Evolutionary conservation across 2,797 vertebrate genomes (phyloP), one percentile per base, ranked within the genome.

Genomic region (Serranus cabrilla): DNA sequence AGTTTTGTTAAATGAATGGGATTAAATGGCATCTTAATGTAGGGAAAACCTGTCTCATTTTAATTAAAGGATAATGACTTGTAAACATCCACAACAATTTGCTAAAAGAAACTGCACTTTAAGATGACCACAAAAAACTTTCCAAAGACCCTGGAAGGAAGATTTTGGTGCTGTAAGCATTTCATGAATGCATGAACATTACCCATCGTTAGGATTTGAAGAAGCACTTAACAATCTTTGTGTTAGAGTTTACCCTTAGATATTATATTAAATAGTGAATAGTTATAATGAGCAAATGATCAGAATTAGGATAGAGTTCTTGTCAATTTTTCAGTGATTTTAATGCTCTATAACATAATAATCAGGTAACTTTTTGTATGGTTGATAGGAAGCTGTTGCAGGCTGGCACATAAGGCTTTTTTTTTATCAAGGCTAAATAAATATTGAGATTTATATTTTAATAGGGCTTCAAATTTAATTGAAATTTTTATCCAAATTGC

Each of bases 1-100:
- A 47, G n/a, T 69, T 60, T 18, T 12, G 55, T 65, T 65, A 27
- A 18, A 54, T 65, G 21, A 56, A 63, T 40, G 20, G 17, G 34
- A 62, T 58, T 34, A 49, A 45, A 59, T 52, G 9, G 17, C 21
- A 50, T 64, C 16, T 40, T 27, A 63, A 60, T 61, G 39, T 51
- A 31, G 31, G 50, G 11, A 21, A 64, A 59, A 42, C 7, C 1
- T 27, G 21, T 58, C 45, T 51, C 14, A 12, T 65, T 70, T 47
- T 25, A 25, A 52, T 51, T 25, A 34, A 34, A 34, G 55, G 50
- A 62, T 47, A 27, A 37, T 37, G 21, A 20, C 21, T 39, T 47
- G 39, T 52, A 62, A 71, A 47, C 51, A 55, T 21, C 51, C 31
- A 23, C 14, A 21, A 16, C 31, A 50, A 11, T 52, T 52, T 20